Conservation (phyloP, 2,113 vertebrate species). For the Saccopteryx leptura region DNA sequence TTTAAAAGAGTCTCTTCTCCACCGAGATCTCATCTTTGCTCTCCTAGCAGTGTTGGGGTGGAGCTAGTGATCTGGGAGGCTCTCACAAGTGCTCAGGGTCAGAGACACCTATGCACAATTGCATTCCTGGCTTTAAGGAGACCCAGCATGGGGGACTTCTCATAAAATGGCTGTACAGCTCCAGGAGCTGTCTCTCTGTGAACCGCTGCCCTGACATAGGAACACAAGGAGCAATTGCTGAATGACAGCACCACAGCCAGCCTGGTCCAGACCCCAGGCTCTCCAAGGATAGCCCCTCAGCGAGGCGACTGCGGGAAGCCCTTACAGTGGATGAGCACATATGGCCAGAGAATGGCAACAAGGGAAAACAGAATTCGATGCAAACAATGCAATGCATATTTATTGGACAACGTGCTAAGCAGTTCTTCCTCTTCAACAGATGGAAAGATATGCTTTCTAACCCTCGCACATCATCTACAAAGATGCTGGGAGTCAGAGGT, state of each 20-base stretch:
- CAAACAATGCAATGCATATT: background rate
- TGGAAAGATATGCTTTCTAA: background rate
- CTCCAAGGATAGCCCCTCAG: background rate
- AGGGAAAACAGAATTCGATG: background rate
- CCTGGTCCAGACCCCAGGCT: too few relatives aligned
- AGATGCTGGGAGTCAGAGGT: background rate
- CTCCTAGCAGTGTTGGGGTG: background rate
- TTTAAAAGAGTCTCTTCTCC: background rate
- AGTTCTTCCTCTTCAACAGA: background rate
- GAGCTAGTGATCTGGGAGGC: background rate
- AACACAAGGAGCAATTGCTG: background rate
- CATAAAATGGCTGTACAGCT: background rate
- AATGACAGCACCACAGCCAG: background rate
- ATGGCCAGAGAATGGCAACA: background rate
- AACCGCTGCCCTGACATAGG: accelerated
- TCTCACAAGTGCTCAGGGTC: background rate
- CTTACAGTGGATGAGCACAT: accelerated
- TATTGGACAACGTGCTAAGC: background rate
- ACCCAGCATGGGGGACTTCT: accelerated
- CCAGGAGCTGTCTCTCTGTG: background rate
- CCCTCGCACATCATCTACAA: background rate
- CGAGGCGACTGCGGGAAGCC: accelerated
- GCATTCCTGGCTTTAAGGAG: background rate
- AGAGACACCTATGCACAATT: background rate
- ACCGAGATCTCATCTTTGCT: accelerated